Conservation (phyloP, 2,113 vertebrate species). For the Sinocyclocheilus anophthalmus region DNA sequence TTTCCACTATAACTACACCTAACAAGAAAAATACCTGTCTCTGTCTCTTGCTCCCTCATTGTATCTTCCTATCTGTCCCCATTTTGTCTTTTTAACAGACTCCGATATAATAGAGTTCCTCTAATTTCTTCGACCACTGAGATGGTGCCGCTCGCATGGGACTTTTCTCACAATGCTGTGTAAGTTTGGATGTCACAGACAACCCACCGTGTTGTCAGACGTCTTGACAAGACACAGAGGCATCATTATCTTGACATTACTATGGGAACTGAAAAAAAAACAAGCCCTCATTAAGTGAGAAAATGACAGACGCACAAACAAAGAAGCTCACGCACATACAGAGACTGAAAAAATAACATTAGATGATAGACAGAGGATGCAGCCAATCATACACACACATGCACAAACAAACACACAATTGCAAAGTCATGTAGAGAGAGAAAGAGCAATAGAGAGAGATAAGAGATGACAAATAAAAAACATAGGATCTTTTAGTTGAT, state of each 20-base stretch:
- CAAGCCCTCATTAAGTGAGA: constrained; percentile 35
- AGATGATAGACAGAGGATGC: constrained; percentile 9
- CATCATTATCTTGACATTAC: constrained; percentile 44
- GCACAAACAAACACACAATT: constrained; percentile 11
- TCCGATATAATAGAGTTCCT: background rate
- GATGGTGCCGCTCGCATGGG: background rate
- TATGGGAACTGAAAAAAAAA: constrained; percentile 38
- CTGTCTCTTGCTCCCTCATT: background rate
- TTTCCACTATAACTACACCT: background rate
- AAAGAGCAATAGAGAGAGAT: background rate
- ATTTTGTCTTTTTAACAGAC: constrained; percentile 28
- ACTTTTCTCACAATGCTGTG: constrained; percentile 11
- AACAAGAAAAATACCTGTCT: background rate
- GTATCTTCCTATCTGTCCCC: background rate
- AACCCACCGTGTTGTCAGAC: constrained; percentile 22
- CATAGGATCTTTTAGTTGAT: background rate
- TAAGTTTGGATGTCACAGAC: constrained; percentile 37
- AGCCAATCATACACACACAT: background rate
- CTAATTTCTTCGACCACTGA: background rate
- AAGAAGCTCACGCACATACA: background rate
- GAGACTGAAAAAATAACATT: constrained; percentile 12
- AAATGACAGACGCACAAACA: constrained; percentile 35
- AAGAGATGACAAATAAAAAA: background rate
- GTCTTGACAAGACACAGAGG: constrained; percentile 27
- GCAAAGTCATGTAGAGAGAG: constrained; percentile 14